Evolutionary conservation across 2,888 invertebrate genomes (phyloP).

Genomic region (Heliconius aoede): DNA sequence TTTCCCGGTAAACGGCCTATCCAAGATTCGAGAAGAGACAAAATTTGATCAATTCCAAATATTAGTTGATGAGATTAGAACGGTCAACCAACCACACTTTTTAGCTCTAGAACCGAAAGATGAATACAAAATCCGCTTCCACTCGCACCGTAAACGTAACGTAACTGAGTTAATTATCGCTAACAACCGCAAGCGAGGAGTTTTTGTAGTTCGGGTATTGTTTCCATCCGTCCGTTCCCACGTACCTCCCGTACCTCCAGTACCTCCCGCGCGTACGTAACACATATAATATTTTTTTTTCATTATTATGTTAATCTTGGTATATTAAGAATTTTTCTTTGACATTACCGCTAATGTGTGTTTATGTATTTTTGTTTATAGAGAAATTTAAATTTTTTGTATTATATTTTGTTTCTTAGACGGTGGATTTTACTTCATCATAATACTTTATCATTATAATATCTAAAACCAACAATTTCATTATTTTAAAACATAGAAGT

Average conservation of each 20-base stretch:
- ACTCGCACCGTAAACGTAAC: conserved; percentile 32
- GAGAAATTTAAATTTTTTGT: background rate
- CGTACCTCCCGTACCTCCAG: conserved; percentile 59
- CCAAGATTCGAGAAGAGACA: too few species aligned
- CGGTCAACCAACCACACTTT: background rate
- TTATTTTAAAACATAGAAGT: background rate
- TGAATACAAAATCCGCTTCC: conserved; percentile 32
- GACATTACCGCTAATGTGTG: conserved; percentile 37
- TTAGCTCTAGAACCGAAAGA: background rate
- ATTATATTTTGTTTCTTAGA: too few species aligned
- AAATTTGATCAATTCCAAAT: too few species aligned
- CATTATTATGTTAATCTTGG: conserved; percentile 48
- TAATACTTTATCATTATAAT: background rate
- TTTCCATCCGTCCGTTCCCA: conserved; percentile 60
- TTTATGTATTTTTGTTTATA: background rate
- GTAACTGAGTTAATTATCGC: conserved; percentile 62
- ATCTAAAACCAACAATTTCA: background rate
- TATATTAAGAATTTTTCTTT: conserved; percentile 44
- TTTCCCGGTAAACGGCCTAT: too few species aligned
- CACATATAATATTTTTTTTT: conserved; percentile 43
- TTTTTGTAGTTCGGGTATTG: conserved; percentile 61
- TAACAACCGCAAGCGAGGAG: conserved; percentile 63
- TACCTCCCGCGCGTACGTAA: conserved; percentile 48
- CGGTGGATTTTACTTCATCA: too few species aligned
- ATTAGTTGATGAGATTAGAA: background rate